These are phyloP conservation scores for Ganaspis sp. DNA, from an alignment of 1,140 invertebrate genomes.

Conservation along the genomic window DNA sequence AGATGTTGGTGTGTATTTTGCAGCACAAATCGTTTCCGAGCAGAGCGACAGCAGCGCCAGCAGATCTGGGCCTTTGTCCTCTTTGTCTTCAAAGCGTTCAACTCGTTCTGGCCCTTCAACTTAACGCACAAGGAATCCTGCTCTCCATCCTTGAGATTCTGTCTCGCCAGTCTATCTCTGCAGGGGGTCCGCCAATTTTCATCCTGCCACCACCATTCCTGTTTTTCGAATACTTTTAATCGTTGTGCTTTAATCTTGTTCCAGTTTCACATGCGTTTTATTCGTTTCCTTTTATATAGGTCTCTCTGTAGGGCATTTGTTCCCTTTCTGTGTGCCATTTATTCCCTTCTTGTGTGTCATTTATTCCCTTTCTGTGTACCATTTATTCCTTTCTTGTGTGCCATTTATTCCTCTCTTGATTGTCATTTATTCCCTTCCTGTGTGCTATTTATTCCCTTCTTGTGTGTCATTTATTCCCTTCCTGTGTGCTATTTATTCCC, in stretches of 20 bases:
- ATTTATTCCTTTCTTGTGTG: no score
- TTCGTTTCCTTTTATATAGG: no score
- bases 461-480: no score
- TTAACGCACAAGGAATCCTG: neutral
- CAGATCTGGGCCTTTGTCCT: conserved; percentile 58
- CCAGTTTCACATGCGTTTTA: no score
- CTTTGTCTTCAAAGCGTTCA: conserved; percentile 54
- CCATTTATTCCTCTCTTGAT: no score
- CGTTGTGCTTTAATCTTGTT: neutral
- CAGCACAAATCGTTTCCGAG: conserved; percentile 9
- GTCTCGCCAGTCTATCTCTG: neutral
- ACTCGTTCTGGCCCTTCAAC: conserved; percentile 13
- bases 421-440: no score
- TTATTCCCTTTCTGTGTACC: no score
- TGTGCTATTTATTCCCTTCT: no score
- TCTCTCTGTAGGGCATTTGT: no score
- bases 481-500: no score
- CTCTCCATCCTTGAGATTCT: neutral
- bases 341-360: no score
- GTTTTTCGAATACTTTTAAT: neutral
- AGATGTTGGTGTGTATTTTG: conserved; percentile 13
- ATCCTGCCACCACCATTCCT: neutral
- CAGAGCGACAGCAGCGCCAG: conserved; percentile 24
- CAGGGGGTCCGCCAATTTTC: conserved; percentile 5
- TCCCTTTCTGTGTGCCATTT: no score